Base-by-base conservation (phyloP, 2,888 invertebrate genomes). In the Xestia c-nigrum region DNA sequence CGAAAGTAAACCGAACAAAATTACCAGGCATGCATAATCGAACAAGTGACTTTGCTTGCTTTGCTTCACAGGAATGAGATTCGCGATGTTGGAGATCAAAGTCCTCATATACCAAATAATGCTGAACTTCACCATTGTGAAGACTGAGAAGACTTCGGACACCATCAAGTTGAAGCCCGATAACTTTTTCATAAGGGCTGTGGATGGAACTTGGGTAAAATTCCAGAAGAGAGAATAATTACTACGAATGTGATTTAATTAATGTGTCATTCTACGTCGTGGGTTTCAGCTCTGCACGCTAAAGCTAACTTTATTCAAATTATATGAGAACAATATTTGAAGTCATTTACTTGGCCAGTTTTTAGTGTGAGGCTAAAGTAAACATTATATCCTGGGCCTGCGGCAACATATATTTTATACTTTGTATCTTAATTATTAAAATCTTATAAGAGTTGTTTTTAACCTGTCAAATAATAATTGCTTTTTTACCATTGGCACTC, bases 11-110 rank as follows among this genome's bases (percentile, higher is more conserved):
- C 4, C 9, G 0, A 16, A 61, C 5, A 38, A 38, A 61, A 19
- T 19, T 64, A 64, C 72, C 40, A 72, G 64, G 64, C 21, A 43
- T 16, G 38, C 50, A 65, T 80, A 72, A 65, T 14, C 38, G 50
- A 72, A 50, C 6, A 52, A 47, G 57, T 24, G 43, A 0, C n/a
- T n/a, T n/a, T n/a, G n/a, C n/a, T n/a, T n/a, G n/a, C n/a, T 72
- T 63, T 24, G 12, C 57, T 77, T 71, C 31, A 64, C 89, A 95
- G 95, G 92, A 6, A 90, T 90, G 68, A 92, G 97, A 71, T 97
- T 97, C 76, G 97, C 97, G 0, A 84, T 94, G 3, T 87, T 96
- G 83, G 95, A 96, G 83, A 57, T 94, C 3, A 96, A 96, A 86
- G 90, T 95, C 0, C 82, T 95, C 0, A 77, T 96, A 3, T 94